Evolutionary conservation across 1,140 invertebrate genomes (phyloP).

Genomic region (Galendromus occidentalis): DNA sequence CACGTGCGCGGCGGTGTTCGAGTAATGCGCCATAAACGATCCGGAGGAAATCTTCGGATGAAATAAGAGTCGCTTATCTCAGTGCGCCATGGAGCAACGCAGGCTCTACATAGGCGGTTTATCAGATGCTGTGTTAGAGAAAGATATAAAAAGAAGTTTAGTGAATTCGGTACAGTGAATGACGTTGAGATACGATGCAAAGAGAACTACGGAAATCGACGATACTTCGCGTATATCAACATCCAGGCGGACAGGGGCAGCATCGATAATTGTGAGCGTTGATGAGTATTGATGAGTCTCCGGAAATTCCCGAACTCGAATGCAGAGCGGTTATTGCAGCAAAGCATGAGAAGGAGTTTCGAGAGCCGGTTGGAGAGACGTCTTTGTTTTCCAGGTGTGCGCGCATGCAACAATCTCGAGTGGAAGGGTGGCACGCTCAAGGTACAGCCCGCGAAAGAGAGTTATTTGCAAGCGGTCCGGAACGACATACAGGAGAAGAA

Average conservation of each 20-base stretch:
- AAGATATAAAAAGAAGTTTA: neutral
- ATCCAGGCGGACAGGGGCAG: neutral
- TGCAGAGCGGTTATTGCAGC: no score
- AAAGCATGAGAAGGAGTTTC: no score
- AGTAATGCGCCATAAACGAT: no score
- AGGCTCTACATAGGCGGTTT: neutral
- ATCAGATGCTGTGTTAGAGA: neutral
- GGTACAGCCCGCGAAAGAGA: neutral
- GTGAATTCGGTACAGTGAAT: neutral
- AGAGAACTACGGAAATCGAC: constrained; percentile 9
- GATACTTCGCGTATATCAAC: neutral
- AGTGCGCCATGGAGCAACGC: neutral
- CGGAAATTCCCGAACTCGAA: no score
- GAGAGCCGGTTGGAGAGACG: no score
- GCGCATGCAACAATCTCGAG: neutral
- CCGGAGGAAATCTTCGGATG: no score
- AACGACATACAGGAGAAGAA: no score
- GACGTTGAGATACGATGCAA: neutral
- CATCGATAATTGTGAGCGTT: neutral
- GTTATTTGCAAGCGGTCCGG: neutral
- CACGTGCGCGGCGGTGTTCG: no score
- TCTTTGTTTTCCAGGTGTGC: neutral
- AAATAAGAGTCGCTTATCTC: no score
- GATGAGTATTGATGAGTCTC: no score
- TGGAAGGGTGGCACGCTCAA: neutral